Base-by-base conservation (phyloP, 2,113 vertebrate species). In the Lota lota region DNA sequence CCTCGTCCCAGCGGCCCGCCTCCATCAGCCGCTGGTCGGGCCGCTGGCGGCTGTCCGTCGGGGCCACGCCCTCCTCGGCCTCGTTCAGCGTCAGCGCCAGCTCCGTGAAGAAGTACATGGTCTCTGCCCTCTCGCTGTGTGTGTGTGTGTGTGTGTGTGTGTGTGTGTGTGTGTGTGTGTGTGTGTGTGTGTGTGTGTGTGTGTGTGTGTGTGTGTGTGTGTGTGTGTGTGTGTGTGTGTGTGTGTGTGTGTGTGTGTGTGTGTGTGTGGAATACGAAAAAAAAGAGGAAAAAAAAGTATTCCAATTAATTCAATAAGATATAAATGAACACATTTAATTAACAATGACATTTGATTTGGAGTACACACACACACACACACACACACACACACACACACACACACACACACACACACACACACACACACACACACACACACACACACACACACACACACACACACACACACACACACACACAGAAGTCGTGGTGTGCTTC, bases 11-110 rank as follows among this genome's bases (percentile, higher is more conserved):
- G 75, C 95, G 91, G 0, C 97, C 97, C 0, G 94, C 94, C 76
- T 99, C 97, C 97, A 99, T 99, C 4, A 99, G 88, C 10, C 95
- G 92, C 88, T 98, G 97, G 87, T 99, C 97, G 0, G 96, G 97
- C 19, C 96, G 91, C 8, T 90, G 81, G 12, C 97, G 91, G 90
- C 97, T 98, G 86, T 99, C 97, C 0, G 95, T 97, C 63, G 96
- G 96, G 0, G 96, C 95, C 0, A 95, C 88, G 0, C 94, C 92
- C 0, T 84, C 89, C 74, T 99, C 97, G 0, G 60, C 76, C 21
- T 97, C 97, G 0, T 98, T 99, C 21, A 99, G 91, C 0, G 95
- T 96, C 53, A 99, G 86, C 0, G 97, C 97, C 72, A 99, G 85
- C 22, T 92, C 88, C 0, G 97, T 97, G 81, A 99, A 99, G 84